Base-by-base conservation (phyloP, 2,888 invertebrate species). In the Rhimphoctona megacephalus region DNA sequence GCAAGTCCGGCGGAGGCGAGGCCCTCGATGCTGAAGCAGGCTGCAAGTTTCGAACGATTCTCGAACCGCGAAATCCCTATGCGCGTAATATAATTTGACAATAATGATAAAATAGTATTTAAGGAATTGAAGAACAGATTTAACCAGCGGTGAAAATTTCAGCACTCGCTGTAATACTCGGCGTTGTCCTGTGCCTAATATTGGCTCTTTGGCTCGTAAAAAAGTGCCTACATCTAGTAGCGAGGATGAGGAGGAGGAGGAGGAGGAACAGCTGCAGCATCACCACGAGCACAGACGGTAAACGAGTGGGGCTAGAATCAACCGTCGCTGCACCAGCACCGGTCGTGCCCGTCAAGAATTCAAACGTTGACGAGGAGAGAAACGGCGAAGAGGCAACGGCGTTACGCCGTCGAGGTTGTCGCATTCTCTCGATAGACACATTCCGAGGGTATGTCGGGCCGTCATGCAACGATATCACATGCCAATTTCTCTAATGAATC, bases 1-100 rank as follows among this genome's bases (percentile, higher is more conserved):
- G 95, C 57, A 93, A 19, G 19, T 49, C 6, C 19, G 19, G 19
- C 5, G 49, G 7, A 6, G 7, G 17, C 7, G 49, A 49, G 19
- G 49, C 17, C 6, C 6, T 96, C 1, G 91, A 94, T 6, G 95
- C 95, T 61, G 95, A 93, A 14, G n/a, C 3, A 19, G 93, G 94
- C 54, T 97, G 97, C 91, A 92, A 94, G 39, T 93, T 97, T 70
- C 90, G 91, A n/a, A 96, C 96, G 0, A 93, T 95, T 33, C 96
- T 95, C 90, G 95, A 96, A 83, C 96, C 97, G 3, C 97, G 97
- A 39, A 96, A 97, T 93, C 96, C 97, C 88, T 96, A 97, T 93
- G 95, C 96, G 91, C 96, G 97, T 97, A 94, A 96, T 95, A 61
- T 2, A 30, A 52, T 76, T 74, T 61, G 57, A 72, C 57, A 64